A percentile compares a stretch with the other conserved stretches of the same genome.
These are phyloP conservation scores for Pseudomyrmex gracilis DNA, from an alignment of 1,140 invertebrate genomes.

Conservation along the genomic window DNA sequence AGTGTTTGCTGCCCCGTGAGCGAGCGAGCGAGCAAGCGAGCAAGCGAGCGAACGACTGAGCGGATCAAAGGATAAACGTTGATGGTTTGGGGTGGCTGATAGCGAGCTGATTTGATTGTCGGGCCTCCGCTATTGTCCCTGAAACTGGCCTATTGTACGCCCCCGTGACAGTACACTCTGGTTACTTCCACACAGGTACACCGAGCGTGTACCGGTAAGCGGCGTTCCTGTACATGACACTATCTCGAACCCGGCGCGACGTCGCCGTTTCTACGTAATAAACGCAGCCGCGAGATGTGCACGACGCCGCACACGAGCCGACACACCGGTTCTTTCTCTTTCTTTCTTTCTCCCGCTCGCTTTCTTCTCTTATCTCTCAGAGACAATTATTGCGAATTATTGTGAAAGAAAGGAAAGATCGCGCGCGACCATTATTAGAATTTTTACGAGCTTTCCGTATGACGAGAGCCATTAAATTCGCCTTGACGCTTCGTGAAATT, in stretches of 20 bases:
- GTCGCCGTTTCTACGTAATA: conserved; percentile 60
- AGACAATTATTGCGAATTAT: conserved; percentile 75
- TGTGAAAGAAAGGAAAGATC: conserved; percentile 62
- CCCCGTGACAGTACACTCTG: conserved; percentile 63
- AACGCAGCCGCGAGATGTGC: conserved; percentile 55
- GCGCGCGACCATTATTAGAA: conserved; percentile 49
- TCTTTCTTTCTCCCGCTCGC: not conserved
- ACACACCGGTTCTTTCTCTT: not conserved
- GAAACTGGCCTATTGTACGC: conserved; percentile 80
- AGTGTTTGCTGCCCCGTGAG: conserved; percentile 83
- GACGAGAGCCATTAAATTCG: conserved; percentile 26
- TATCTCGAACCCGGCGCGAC: conserved; percentile 73
- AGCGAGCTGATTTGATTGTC: conserved; percentile 85
- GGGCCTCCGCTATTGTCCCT: conserved; percentile 82
- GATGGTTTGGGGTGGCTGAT: conserved; percentile 81
- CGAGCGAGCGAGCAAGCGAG: conserved; percentile 74
- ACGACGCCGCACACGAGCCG: not conserved
- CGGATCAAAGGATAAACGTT: conserved; percentile 84
- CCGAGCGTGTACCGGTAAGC: conserved; percentile 44
- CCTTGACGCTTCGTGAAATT: conserved; percentile 31
- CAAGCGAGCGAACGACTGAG: conserved; percentile 72
- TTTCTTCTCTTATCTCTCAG: conserved; percentile 21
- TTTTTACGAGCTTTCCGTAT: conserved; percentile 35
- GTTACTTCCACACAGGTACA: conserved; percentile 74
- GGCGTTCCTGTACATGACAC: conserved; percentile 76